Base-by-base conservation (phyloP, 2,113 vertebrate genomes). In the Pteropus alecto region DNA sequence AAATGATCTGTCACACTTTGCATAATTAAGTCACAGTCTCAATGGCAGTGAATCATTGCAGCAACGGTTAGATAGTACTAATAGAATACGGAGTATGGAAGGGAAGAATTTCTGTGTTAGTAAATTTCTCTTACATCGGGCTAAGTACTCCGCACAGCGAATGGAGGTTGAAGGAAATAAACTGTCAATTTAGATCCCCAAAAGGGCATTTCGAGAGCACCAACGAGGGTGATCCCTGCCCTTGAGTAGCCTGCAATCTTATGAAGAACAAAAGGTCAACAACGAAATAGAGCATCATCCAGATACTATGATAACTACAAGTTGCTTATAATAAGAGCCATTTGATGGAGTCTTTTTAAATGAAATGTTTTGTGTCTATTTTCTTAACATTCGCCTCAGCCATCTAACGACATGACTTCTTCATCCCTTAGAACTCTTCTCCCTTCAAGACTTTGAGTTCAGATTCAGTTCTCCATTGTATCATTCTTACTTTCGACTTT, bases 1-100 rank as follows among this genome's bases (percentile, higher is more conserved):
- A 92, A 96, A 96, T 88, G 83, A 87, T 90, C 82, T 97, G 96
- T 94, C 97, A 92, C 65, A 67, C 61, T 94, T 94, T 88, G 93
- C 84, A 90, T 97, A 95, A 97, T 98, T 96, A 97, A 97, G 76
- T 87, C 87, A 92, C 28, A 22, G 74, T 76, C 65, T 93, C 90
- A 70, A 1, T 73, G 86, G 86, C 83, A 78, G 92, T 14, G 5
- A 87, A 82, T 95, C 87, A 90, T 38, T 92, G 87, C 35, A 87
- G 94, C 61, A 94, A 73, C 60, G 73, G 51, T 87, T 67, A 86
- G 87, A 93, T 5, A 43, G 74, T n/a, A 46, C n/a, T 67, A 56
- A 91, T 3, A 84, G 87, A 92, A 92, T 70, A 48, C 15, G 3
- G 54, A 87, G 14, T 56, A 15, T 0, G 30, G 21, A 92, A 46